These are phyloP conservation scores for Scopus umbretta DNA, from an alignment of 2,113 vertebrate genomes.

Conservation along the genomic window DNA sequence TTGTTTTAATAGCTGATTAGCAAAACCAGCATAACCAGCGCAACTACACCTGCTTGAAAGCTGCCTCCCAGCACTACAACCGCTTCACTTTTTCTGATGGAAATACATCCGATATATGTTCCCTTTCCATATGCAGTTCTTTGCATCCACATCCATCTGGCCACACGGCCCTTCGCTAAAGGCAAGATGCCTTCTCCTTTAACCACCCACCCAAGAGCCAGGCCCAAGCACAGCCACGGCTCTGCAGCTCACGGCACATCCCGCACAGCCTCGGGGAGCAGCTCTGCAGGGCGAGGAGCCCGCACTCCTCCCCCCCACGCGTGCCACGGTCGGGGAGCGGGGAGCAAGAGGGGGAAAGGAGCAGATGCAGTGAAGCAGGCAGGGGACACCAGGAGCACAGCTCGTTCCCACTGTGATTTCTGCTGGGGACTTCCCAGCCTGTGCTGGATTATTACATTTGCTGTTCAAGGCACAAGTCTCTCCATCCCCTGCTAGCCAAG, in stretches of 20 bases:
- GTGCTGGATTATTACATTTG: background rate
- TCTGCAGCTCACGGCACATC: background rate
- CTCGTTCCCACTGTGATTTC: background rate
- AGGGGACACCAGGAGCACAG: background rate
- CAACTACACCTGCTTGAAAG: background rate
- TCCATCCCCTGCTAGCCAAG: background rate
- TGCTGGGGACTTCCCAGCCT: background rate
- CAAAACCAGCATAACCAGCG: background rate
- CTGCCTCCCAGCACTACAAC: background rate
- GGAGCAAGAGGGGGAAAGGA: background rate
- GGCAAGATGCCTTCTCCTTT: background rate
- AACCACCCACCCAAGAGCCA: background rate
- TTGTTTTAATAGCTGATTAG: background rate
- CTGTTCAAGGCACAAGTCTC: background rate
- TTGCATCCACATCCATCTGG: background rate
- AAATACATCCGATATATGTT: background rate
- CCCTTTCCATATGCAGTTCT: background rate
- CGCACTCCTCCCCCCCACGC: too few relatives aligned
- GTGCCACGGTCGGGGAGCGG: accelerated
- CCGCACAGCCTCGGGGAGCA: background rate
- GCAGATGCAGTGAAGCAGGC: background rate
- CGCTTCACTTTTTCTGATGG: background rate
- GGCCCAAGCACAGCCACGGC: background rate
- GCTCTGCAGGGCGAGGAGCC: background rate
- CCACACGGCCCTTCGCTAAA: background rate